phyloP scores from a whole-genome alignment of 30 jellyfish, hydroid and myxozoan genomes.

The Hydractinia echinata region DNA sequence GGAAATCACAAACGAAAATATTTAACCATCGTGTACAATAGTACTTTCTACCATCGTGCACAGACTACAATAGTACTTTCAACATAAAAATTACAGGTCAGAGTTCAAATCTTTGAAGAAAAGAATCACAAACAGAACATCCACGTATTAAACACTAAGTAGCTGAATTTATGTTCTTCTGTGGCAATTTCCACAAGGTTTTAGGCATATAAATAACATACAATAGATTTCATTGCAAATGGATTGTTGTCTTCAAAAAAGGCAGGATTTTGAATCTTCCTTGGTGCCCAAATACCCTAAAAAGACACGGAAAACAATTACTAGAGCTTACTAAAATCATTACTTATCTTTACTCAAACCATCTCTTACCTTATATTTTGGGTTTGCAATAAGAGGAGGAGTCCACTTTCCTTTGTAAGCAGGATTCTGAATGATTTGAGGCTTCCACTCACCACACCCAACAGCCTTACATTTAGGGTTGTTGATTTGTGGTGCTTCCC shows the following conservation, averaged over 20 bases:
- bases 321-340: not conserved
- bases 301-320: conserved; percentile 12
- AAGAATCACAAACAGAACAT: no score
- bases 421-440: conserved; percentile 83
- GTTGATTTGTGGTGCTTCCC: conserved; percentile 97
- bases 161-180: no score
- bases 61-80: no score
- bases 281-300: conserved; percentile 93
- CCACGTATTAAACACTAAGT: no score
- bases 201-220: conserved; percentile 29
- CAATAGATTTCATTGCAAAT: conserved; percentile 91
- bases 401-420: conserved; percentile 95
- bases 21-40: no score
- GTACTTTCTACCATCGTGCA: no score
- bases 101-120: no score
- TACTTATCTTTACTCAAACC: no score
- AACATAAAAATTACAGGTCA: no score
- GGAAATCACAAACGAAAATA: no score
- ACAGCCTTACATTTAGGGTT: conserved; percentile 90
- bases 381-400: conserved; percentile 81
- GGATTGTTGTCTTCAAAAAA: conserved; percentile 89
- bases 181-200: no score
- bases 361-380: conserved; percentile 73
- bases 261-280: conserved; percentile 75
- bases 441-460: conserved; percentile 99